Evolutionary conservation across 2,797 vertebrate genomes (phyloP), one percentile per base, ranked within the genome.

Genomic region (Zenarchopterus dispar): DNA sequence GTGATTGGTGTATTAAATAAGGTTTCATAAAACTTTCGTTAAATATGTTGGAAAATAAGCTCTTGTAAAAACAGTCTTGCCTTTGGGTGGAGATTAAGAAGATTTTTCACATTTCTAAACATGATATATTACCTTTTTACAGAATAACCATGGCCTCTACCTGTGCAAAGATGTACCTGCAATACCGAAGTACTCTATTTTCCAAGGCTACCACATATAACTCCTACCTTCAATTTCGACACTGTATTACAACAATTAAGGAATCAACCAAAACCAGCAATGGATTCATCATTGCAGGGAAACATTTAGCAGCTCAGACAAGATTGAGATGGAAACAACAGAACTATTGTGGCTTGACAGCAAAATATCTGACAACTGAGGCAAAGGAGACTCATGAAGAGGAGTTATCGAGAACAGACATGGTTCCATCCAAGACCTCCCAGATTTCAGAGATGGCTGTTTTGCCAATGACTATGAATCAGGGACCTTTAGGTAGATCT

Each of bases 381-480:
- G 43, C 4, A 0, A 75, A 70, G 41, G 43, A 49, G 18, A 68
- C 48, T 2, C 5, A 8, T 15, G 3, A 42, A 26, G 56, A 75
- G 10, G 62, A 75, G n/a, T 43, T 62, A 17, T 67, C 70, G 21
- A 50, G 17, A 66, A 47, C 52, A 24, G 55, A 75, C 53, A 24
- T 67, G 48, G 55, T 64, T 17, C 6, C 21, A 28, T 46, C 26
- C 41, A 61, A 70, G 7, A 63, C 24, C 13, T 36, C 72, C 5
- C 8, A 71, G 8, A 11, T 80, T 19, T 68, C 67, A 42, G 42
- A 62, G 17, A 55, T 18, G 91, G 76, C 93, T 81, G 62, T 15
- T 22, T 72, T 88, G 74, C 78, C 93, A 82, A 78, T 91, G 82
- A 83, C 90, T 86, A 86, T 86, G 87, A 90, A 72, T 62, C 74